Conservation (phyloP, 1,140 invertebrate genomes). For the Hyles euphorbiae region DNA sequence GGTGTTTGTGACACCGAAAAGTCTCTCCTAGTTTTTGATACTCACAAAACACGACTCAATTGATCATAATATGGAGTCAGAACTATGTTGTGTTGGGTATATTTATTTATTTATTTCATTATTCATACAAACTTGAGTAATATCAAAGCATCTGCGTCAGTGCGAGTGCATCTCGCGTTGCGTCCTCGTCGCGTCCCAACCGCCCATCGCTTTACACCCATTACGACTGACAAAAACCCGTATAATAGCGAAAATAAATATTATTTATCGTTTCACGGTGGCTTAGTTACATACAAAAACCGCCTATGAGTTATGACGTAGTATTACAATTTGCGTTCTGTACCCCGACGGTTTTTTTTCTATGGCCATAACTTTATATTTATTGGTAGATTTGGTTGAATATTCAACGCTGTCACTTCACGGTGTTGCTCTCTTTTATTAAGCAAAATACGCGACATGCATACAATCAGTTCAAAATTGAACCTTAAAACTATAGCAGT, state of each 20-base stretch:
- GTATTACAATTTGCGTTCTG: constrained; percentile 67
- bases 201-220: constrained; percentile 62
- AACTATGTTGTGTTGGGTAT: too few species aligned
- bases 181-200: constrained; percentile 18
- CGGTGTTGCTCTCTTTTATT: constrained; percentile 45
- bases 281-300: constrained; percentile 70
- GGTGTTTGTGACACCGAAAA: too few species aligned
- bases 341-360: constrained; percentile 57
- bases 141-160: too few species aligned
- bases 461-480: too few species aligned
- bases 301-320: constrained; percentile 68
- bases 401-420: constrained; percentile 64
- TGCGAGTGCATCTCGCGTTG: too few species aligned
- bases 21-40: too few species aligned
- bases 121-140: too few species aligned
- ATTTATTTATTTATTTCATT: too few species aligned
- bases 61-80: too few species aligned
- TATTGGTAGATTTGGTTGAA: constrained; percentile 66
- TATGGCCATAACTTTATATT: constrained; percentile 71
- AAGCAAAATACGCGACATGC: too few species aligned
- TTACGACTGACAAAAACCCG: constrained; percentile 71
- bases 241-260: constrained; percentile 76
- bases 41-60: too few species aligned
- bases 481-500: too few species aligned
- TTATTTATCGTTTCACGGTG: constrained; percentile 74